Evolutionary conservation across 92 coral and sea anemone species (phyloP).

Genomic region (Hydrozoanthus gracilis): DNA sequence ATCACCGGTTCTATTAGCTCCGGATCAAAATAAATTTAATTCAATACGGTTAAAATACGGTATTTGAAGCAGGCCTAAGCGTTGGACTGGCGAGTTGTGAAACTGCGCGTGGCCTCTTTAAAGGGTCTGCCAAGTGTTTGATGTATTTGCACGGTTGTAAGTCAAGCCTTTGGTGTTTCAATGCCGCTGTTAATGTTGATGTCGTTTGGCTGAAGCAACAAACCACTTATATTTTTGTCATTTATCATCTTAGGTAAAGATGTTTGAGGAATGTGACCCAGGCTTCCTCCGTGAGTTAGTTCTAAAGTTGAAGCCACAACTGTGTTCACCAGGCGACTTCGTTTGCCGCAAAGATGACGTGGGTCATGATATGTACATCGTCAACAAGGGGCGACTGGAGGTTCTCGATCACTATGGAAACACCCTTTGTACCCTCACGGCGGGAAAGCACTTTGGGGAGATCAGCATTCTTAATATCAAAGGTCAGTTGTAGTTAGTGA

Average conservation of each 20-base stretch:
- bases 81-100: too few species aligned
- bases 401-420: constrained; percentile 80
- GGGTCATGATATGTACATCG: constrained; percentile 96
- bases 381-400: constrained; percentile 87
- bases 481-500: constrained; percentile 23
- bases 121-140: too few species aligned
- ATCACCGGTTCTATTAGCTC: too few species aligned
- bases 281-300: constrained; percentile 91
- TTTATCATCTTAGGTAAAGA: constrained; percentile 65
- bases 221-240: not conserved
- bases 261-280: constrained; percentile 96
- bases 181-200: too few species aligned
- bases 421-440: constrained; percentile 79
- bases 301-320: constrained; percentile 75
- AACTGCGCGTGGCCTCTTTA: too few species aligned
- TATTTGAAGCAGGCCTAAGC: too few species aligned
- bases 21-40: too few species aligned
- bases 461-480: constrained; percentile 90
- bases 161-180: too few species aligned
- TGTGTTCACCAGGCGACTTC: constrained; percentile 93
- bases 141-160: too few species aligned
- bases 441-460: constrained; percentile 97
- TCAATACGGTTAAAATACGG: too few species aligned
- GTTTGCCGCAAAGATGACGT: constrained; percentile 93
- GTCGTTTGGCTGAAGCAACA: too few species aligned